Evolutionary conservation across 2,113 vertebrate genomes (phyloP).

Genomic region (Rhea pennata): DNA sequence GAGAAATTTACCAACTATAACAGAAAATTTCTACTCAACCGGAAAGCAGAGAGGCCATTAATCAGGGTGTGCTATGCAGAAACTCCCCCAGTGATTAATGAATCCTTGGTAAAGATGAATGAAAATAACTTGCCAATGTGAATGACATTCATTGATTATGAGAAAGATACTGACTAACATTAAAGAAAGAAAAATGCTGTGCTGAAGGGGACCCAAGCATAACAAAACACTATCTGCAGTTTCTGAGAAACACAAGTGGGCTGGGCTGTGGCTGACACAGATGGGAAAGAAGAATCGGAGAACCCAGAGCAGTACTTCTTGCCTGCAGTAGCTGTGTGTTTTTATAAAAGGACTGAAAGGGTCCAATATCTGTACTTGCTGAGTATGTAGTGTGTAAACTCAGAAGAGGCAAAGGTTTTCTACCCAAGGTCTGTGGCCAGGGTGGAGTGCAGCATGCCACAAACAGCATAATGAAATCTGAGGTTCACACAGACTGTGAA

Average conservation of each 20-base stretch:
- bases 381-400: background rate
- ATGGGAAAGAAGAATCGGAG: background rate
- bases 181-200: conserved; percentile 28
- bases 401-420: background rate
- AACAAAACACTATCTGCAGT: conserved; percentile 6
- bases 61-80: conserved; percentile 49
- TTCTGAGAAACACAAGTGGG: conserved; percentile 28
- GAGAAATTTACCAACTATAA: conserved; percentile 29
- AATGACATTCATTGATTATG: conserved; percentile 58
- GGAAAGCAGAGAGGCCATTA: conserved; percentile 31
- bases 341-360: background rate
- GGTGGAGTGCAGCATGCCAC: background rate
- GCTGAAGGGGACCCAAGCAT: background rate
- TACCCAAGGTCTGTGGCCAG: background rate
- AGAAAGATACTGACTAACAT: conserved; percentile 41
- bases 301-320: background rate
- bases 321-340: background rate
- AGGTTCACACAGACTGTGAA: background rate
- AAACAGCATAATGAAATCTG: background rate
- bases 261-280: background rate
- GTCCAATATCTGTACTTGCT: background rate
- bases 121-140: conserved; percentile 46
- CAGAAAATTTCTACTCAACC: conserved; percentile 30
- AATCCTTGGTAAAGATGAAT: conserved; percentile 60
- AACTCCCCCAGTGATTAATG: conserved; percentile 45